phyloP scores from a whole-genome alignment of 2,113 vertebrate species.

The Mionectes macconnelli region DNA sequence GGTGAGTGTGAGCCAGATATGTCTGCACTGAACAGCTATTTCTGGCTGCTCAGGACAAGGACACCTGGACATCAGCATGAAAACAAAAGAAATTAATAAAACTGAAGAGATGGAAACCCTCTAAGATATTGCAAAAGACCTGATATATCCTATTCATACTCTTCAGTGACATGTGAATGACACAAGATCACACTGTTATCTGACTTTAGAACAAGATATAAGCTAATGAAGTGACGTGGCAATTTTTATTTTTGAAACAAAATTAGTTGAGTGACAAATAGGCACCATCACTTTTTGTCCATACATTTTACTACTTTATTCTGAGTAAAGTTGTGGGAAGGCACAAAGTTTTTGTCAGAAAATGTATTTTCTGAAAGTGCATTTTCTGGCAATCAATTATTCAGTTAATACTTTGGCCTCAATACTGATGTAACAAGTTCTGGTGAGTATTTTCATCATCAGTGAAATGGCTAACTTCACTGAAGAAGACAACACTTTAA shows the following conservation, averaged over 20 bases:
- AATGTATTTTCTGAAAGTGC: background rate
- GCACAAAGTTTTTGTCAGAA: background rate
- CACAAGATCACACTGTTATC: background rate
- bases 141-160: background rate
- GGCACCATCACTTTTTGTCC: background rate
- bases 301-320: background rate
- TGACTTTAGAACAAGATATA: background rate
- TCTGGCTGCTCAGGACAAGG: background rate
- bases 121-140: background rate
- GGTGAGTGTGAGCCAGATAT: background rate
- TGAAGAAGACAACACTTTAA: background rate
- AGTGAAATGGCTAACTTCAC: background rate
- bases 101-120: background rate
- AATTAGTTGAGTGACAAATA: background rate
- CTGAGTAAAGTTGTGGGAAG: background rate
- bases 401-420: background rate
- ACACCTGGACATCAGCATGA: background rate
- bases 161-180: background rate
- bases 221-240: background rate
- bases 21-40: background rate
- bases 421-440: background rate
- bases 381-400: background rate
- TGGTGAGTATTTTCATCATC: background rate
- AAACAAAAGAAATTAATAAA: background rate
- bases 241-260: background rate